Evolutionary conservation across 2,797 vertebrate species (phyloP).

Genomic region (Cossypha niveicapilla): DNA sequence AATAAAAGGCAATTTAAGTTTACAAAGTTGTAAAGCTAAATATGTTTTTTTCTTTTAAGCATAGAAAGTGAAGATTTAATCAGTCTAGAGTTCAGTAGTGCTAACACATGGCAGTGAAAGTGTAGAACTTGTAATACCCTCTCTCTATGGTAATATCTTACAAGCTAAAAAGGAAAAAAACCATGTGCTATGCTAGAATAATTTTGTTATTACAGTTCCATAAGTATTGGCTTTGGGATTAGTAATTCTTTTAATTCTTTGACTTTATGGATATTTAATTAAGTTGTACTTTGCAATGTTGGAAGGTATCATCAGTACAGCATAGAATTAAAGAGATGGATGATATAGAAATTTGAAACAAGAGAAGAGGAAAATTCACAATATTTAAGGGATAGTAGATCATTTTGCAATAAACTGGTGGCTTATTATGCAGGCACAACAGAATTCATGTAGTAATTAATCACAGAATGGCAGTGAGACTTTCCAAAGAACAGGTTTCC

Average conservation of each 20-base stretch:
- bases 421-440: not conserved
- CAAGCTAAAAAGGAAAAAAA: not conserved
- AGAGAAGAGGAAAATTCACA: not conserved
- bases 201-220: not conserved
- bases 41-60: not conserved
- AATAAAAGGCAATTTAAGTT: not conserved
- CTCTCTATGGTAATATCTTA: not conserved
- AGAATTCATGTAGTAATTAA: not conserved
- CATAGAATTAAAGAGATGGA: not conserved
- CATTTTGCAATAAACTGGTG: not conserved
- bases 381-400: not conserved
- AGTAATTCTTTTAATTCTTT: not conserved
- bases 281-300: not conserved
- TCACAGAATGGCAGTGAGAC: not conserved
- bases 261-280: not conserved
- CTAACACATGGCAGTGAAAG: not conserved
- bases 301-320: not conserved
- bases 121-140: not conserved
- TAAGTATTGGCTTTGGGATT: not conserved
- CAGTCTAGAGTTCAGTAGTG: not conserved
- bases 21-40: not conserved
- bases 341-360: not conserved
- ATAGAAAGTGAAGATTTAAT: not conserved
- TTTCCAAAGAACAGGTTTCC: not conserved
- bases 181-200: not conserved